Evolutionary conservation across 2,113 vertebrate genomes (phyloP), one percentile per base, ranked within the genome.

Genomic region (Melanostigma gelatinosum): DNA sequence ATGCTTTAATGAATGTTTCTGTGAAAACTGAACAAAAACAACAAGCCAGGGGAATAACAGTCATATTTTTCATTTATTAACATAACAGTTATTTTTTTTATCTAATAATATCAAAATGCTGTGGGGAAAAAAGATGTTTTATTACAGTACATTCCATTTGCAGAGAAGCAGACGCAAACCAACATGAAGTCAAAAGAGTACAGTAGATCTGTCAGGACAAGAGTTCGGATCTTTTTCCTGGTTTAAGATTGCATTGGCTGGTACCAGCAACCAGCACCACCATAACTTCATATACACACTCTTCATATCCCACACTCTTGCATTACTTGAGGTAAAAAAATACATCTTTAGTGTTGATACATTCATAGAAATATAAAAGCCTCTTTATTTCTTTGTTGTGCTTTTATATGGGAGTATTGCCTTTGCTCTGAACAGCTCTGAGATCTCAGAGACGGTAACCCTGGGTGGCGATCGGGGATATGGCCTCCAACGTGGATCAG

Each of bases 361-460:
- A 94, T 93, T 94, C 93, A 92, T 93, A 93, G 86, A 93, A 93
- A 91, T 94, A 93, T 90, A 93, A 91, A 91, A 91, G 81, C 67
- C 44, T 91, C 87, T 88, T 79, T 76, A 70, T 87, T 58, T 88
- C 85, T 72, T 82, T 72, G 75, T 93, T 93, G 92, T 93, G 92
- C 93, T 93, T 94, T 93, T 88, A 84, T 77, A 48, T 62, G 86
- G 83, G 83, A 82, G 88, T 92, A 92, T 93, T 94, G 91, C 91
- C 91, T 89, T 87, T 46, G 7, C 42, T 87, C 58, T 46, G 52
- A 69, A 71, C 67, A 46, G 78, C 74, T 73, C 70, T 73, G 84
- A 73, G 67, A 88, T 69, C 78, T 87, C 77, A 76, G 70, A 66
- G 79, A 60, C 44, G 29, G 29, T 60, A 74, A 71, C 78, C 83